Base-by-base conservation (phyloP, 2,797 vertebrate species). In the Eutrigla gurnardus region DNA sequence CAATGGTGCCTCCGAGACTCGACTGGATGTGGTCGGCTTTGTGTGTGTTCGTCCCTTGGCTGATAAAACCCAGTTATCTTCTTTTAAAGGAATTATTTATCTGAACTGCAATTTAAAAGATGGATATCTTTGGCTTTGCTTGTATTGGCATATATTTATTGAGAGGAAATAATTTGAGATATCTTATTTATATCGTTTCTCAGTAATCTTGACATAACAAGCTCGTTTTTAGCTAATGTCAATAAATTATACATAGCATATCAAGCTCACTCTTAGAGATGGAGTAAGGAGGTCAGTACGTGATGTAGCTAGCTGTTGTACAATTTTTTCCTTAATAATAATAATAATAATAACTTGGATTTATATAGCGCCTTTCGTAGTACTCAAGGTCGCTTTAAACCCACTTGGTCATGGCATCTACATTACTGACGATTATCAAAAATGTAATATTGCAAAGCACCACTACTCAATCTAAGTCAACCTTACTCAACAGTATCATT, bases 11-110 rank as follows among this genome's bases (percentile, higher is more conserved):
- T 37, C 59, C 37, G 67, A 75, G 74, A 80, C 61, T 70, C 53
- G 40, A 73, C 36, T 75, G 67, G 75, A 73, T 45, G 58, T 60
- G 37, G 45, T 60, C 54, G 52, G 46, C 42, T 77, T 69, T 61
- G 54, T 65, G 65, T 71, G 76, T 67, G 71, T 47, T 65, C 43
- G 59, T 78, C 66, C 49, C 49, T 58, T 54, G 50, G 69, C 57
- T 67, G 70, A 71, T 18, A 57, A 61, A 47, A 65, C 57, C 33
- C 59, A 62, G 35, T 62, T 69, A 75, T 70, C 63, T 53, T 18
- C 46, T 52, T 25, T 58, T 43, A 67, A 62, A 73, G 69, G 59
- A 76, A 58, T 52, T 69, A 15, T 25, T 25, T 25, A 47, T 70
- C 52, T 42, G 46, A 70, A 67, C 39, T 37, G 40, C 11, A 73